Conservation (phyloP, 2,113 vertebrate species). For the Cyphomyrus plagiostoma region DNA sequence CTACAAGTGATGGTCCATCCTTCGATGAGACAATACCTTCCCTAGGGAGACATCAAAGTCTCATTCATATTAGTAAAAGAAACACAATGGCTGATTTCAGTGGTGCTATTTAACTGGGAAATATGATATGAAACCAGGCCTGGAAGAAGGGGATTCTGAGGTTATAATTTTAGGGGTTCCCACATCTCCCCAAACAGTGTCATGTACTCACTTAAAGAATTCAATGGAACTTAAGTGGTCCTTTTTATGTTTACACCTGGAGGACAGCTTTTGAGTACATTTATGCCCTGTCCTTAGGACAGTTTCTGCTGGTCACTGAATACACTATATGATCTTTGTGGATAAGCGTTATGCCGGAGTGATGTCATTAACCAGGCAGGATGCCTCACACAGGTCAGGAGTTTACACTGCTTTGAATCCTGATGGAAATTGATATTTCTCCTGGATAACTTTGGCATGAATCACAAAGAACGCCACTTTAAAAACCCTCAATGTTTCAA, state of each 20-base stretch:
- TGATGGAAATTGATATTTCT: not conserved
- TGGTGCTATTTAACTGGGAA: not conserved
- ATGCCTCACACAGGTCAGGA: not conserved
- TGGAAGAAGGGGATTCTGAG: not conserved
- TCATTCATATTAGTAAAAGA: not conserved
- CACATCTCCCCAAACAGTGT: not conserved
- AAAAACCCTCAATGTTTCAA: not conserved
- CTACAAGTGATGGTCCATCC: not conserved
- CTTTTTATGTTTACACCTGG: not conserved
- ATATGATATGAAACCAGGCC: not conserved
- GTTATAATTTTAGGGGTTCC: not conserved
- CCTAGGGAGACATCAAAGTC: not conserved
- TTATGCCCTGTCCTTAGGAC: not conserved
- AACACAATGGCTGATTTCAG: not conserved
- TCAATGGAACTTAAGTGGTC: not conserved
- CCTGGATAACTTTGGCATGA: not conserved
- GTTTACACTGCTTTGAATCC: not conserved
- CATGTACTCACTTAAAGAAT: conserved; percentile 5
- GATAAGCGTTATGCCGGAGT: not conserved
- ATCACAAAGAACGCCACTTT: not conserved
- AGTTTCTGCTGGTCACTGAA: not conserved
- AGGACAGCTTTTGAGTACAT: not conserved
- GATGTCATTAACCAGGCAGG: not conserved
- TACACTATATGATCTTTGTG: not conserved
- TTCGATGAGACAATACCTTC: not conserved